Base-by-base conservation (phyloP, 1,140 invertebrate genomes). In the Aphelinus atriplicis region DNA sequence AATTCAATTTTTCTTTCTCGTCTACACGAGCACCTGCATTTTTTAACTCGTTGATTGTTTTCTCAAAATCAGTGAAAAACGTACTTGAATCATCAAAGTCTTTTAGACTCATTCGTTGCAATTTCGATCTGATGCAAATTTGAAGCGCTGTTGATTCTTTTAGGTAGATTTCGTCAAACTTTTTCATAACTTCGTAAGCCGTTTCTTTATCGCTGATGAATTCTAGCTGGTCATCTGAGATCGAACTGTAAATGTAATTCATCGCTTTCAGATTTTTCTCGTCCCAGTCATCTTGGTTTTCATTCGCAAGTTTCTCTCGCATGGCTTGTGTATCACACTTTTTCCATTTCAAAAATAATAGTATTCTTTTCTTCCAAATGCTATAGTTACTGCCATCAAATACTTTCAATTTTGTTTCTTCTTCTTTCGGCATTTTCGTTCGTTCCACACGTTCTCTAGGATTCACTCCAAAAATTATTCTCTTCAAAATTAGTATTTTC, bases 121-220 rank as follows among this genome's bases (percentile, higher is more conserved):
- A 47, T 55, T 81, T 81, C 72, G 78, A 77, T 77, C 80, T 64
- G n/a, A 71, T 65, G 51, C 78, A 64, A 58, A 82, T 81, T 72
- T 82, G 81, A 60, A 82, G 57, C 46, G 79, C 80, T 75, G 80
- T 78, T 60, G 81, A 83, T 68, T 81, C 61, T 67, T 78, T 81
- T 10, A 79, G 57, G 76, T 81, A 83, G 61, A 81, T 67, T 51
- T 76, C 7, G 64, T 81, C 79, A 70, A 84, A 79, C 76, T 81
- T 84, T 53, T 78, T 78, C 3, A 81, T 79, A n/a, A 82, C 81
- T 56, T 80, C 72, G 43, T 80, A 81, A n/a, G n/a, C n/a, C n/a
- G n/a, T n/a, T n/a, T n/a, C 57, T 83, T 81, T 53, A 64, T 80
- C 48, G 77, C 76, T 77, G 78, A 79, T 26, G 79, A 45, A 74